These are phyloP conservation scores for Cheilosia vernalis DNA, from an alignment of 2,888 invertebrate species.

Conservation along the genomic window DNA sequence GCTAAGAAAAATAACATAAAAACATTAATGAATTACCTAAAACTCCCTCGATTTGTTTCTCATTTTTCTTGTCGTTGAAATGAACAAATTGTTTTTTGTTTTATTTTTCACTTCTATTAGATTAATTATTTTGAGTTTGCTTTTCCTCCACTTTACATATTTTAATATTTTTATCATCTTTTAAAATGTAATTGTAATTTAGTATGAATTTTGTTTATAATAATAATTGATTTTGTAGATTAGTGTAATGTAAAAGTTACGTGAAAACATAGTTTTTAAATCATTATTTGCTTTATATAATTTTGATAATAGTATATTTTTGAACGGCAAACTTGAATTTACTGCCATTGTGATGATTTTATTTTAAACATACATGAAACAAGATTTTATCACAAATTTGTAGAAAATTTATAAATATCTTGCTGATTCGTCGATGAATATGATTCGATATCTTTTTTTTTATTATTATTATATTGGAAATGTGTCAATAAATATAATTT, in stretches of 20 bases:
- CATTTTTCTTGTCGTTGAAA: conserved; percentile 33
- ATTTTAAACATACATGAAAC: conserved; percentile 35
- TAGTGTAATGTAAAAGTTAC: conserved; percentile 13
- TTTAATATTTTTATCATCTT: conserved; percentile 34
- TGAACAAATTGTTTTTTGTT: conserved; percentile 1
- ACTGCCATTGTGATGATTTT: conserved; percentile 74
- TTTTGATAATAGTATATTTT: conserved; percentile 32
- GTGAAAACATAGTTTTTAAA: conserved; percentile 36
- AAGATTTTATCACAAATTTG: conserved; percentile 39
- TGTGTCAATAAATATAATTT: conserved; percentile 23
- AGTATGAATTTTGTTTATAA: conserved; percentile 61
- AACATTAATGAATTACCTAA: conserved; percentile 36
- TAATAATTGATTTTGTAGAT: conserved; percentile 26
- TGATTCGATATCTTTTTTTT: conserved; percentile 8
- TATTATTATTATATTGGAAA: conserved; percentile 41
- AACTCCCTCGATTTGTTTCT: conserved; percentile 48
- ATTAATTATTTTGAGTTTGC: conserved; percentile 68
- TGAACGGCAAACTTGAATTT: conserved; percentile 46
- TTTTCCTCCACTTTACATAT: conserved; percentile 28
- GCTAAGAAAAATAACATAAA: conserved; percentile 51
- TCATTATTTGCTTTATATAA: conserved; percentile 12
- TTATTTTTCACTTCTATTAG: conserved; percentile 47
- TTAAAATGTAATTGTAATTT: conserved; percentile 57
- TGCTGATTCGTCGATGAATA: conserved; percentile 29
- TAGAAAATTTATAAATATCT: conserved; percentile 40